These are phyloP conservation scores for Scatophagus argus DNA, from an alignment of 2,113 vertebrate species.

Conservation along the genomic window DNA sequence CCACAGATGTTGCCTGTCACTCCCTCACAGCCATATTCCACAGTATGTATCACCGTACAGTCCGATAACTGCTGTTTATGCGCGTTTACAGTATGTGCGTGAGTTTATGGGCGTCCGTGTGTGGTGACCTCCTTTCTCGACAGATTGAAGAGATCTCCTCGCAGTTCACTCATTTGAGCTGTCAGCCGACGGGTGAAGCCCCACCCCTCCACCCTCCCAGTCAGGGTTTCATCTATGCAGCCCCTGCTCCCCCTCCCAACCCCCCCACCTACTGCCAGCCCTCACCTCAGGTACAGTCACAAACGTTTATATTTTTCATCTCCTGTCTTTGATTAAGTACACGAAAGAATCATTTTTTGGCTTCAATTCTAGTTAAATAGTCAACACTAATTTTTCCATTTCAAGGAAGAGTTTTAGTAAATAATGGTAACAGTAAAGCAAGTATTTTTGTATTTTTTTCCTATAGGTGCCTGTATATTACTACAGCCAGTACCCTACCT, in stretches of 20 bases:
- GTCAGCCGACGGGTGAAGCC: slow-evolving; percentile 89
- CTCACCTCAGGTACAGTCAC: slow-evolving; percentile 86
- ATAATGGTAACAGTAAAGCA: background rate
- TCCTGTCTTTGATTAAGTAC: background rate
- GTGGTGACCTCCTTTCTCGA: slow-evolving; percentile 33
- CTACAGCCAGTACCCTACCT: slow-evolving; percentile 95
- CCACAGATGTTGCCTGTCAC: slow-evolving; percentile 91
- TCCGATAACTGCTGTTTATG: background rate
- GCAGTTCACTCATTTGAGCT: slow-evolving; percentile 90
- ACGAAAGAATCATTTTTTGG: background rate
- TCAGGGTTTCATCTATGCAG: slow-evolving; percentile 77
- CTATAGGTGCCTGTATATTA: slow-evolving; percentile 91
- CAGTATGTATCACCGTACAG: slow-evolving; percentile 81
- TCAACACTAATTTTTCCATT: background rate
- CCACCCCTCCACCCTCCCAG: slow-evolving; percentile 77
- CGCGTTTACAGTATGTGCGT: background rate
- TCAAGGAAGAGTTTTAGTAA: background rate
- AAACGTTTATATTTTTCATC: background rate
- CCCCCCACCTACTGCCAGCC: slow-evolving; percentile 86
- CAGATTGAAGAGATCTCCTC: slow-evolving; percentile 90
- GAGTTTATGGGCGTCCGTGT: background rate
- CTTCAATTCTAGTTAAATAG: background rate
- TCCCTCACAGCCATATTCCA: slow-evolving; percentile 89
- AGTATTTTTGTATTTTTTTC: slow-evolving; percentile 18
- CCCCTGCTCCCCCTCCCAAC: slow-evolving; percentile 82